Evolutionary conservation across 2,113 vertebrate species (phyloP).

Genomic region (Thinocorus orbignyianus): DNA sequence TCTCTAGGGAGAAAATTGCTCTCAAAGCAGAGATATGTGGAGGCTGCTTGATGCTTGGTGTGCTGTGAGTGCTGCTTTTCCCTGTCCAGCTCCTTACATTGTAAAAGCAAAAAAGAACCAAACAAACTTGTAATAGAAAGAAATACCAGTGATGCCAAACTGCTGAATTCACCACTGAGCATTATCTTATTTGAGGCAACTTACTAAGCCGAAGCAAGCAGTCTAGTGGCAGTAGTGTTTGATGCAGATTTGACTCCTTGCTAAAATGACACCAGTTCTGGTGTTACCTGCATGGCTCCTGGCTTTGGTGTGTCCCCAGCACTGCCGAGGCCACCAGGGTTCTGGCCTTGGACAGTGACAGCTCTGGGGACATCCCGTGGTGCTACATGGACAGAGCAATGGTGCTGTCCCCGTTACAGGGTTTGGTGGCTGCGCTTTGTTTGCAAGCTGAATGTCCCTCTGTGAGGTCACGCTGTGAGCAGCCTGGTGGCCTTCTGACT

Average conservation of each 20-base stretch:
- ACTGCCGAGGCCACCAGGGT: fast-evolving
- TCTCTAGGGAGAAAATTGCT: neutral
- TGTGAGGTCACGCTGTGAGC: neutral
- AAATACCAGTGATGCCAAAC: fast-evolving
- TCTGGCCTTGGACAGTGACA: neutral
- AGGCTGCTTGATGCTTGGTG: neutral
- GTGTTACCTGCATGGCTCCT: neutral
- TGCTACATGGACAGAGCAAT: neutral
- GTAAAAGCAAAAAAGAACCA: neutral
- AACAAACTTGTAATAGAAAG: neutral
- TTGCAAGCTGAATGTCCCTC: neutral
- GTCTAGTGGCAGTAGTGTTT: fast-evolving
- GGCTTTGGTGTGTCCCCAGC: neutral
- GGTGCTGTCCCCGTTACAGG: fast-evolving
- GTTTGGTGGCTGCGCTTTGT: neutral
- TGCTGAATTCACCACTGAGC: neutral
- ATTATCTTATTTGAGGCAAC: neutral
- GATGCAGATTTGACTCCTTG: neutral
- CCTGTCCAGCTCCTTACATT: fast-evolving
- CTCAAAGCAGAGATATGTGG: neutral
- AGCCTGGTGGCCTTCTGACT: neutral
- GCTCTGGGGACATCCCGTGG: neutral
- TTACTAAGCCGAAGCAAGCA: neutral
- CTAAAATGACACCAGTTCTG: neutral
- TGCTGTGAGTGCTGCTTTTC: neutral